A percentile compares a stretch with the other conserved stretches of the same genome.
Evolutionary conservation across 2,888 invertebrate genomes (phyloP).

Genomic region (Scaeva pyrastri): DNA sequence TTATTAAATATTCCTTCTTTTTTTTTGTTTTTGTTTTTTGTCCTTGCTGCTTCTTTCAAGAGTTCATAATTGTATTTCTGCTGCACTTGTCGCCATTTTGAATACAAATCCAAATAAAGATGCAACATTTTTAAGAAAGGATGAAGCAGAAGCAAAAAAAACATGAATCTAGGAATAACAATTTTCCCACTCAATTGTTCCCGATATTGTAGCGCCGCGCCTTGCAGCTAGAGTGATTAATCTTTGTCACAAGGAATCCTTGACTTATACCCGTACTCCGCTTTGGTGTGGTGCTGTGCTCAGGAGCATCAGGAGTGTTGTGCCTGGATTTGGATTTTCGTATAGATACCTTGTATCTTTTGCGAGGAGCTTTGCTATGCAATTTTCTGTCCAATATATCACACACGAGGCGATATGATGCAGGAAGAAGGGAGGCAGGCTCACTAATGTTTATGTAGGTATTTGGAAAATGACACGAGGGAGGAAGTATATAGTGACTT

Average conservation of each 20-base stretch:
- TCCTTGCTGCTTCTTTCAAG: constrained; percentile 28
- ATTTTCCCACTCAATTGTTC: constrained; percentile 58
- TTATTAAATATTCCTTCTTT: constrained; percentile 4
- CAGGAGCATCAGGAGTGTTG: neutral
- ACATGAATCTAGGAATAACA: constrained; percentile 9
- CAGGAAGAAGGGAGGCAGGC: neutral
- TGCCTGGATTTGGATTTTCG: constrained; percentile 58
- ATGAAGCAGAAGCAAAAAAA: constrained; percentile 1
- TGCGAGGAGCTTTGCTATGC: constrained; percentile 40
- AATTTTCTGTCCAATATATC: constrained; percentile 63
- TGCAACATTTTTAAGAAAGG: constrained; percentile 7
- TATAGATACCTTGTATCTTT: constrained; percentile 55
- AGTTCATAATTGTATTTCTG: constrained; percentile 69
- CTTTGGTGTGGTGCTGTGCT: too few species aligned
- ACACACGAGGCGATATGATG: constrained; percentile 6
- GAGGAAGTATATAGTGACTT: constrained; percentile 22
- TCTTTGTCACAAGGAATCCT: constrained; percentile 71
- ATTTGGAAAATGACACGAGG: neutral
- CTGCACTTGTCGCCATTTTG: constrained; percentile 58
- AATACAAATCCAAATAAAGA: constrained; percentile 37
- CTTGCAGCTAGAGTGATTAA: constrained; percentile 74
- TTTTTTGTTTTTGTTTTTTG: neutral
- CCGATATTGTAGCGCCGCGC: constrained; percentile 50
- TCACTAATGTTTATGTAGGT: neutral
- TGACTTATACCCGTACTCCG: constrained; percentile 40